Conservation (phyloP, 2,888 invertebrate genomes). For the Pogonocherus hispidulus region DNA sequence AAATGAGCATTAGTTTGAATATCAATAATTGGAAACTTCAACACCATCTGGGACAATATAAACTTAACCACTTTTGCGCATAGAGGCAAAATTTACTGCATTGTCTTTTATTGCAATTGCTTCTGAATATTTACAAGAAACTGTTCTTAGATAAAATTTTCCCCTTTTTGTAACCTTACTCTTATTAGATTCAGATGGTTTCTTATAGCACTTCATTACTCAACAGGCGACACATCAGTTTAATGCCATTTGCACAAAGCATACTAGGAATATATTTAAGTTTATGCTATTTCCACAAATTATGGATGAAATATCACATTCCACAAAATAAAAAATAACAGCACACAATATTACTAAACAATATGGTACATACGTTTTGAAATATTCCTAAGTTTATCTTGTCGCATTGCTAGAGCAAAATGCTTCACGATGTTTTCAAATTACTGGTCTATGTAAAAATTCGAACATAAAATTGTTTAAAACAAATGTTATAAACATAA, state of each 20-base stretch:
- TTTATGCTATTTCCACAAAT: slow-evolving; percentile 5
- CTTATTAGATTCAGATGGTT: slow-evolving; percentile 28
- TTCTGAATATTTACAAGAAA: slow-evolving; percentile 28
- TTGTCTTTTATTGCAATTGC: slow-evolving; percentile 28
- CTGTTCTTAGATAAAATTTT: slow-evolving; percentile 24
- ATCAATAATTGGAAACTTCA: slow-evolving; percentile 16
- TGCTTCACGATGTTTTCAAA: too few relatives aligned
- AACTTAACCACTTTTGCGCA: slow-evolving; percentile 16
- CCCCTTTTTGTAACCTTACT: slow-evolving; percentile 14
- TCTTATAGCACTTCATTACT: slow-evolving; percentile 32
- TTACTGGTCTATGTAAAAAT: too few relatives aligned
- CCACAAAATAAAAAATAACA: background rate
- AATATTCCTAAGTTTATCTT: background rate
- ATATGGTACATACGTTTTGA: background rate
- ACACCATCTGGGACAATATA: slow-evolving; percentile 5
- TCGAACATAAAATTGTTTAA: too few relatives aligned
- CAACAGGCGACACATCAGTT: slow-evolving; percentile 20
- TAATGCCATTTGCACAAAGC: slow-evolving; percentile 20
- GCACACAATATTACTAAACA: background rate
- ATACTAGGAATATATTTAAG: slow-evolving; percentile 13
- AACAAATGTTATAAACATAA: too few relatives aligned
- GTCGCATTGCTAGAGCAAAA: too few relatives aligned
- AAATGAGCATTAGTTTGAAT: slow-evolving; percentile 3
- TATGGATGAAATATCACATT: background rate
- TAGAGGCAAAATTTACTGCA: slow-evolving; percentile 20